phyloP scores from a whole-genome alignment of 2,888 invertebrate species.

The Punctoribates punctum region DNA sequence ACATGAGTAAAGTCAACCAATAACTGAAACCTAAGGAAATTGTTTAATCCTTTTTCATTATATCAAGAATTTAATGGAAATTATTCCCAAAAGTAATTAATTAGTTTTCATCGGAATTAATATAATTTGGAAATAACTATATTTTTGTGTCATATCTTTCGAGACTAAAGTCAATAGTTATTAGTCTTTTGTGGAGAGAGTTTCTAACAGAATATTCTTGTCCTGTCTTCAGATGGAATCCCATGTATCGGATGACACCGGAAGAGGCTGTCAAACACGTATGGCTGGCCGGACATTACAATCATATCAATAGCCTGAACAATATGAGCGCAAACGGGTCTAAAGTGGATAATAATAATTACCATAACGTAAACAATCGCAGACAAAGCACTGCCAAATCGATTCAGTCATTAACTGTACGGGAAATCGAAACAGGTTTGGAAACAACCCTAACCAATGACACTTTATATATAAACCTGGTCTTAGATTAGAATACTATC shows the following conservation, averaged over 20 bases:
- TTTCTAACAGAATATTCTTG: neutral
- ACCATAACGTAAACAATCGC: neutral
- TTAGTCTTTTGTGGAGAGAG: too few relatives aligned
- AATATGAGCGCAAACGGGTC: slow-evolving; percentile 36
- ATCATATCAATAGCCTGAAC: slow-evolving; percentile 39
- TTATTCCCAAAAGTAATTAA: too few relatives aligned
- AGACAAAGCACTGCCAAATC: slow-evolving; percentile 22
- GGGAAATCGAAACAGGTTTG: slow-evolving; percentile 32
- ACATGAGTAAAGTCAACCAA: too few relatives aligned
- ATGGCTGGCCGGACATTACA: slow-evolving; percentile 61
- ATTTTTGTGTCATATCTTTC: too few relatives aligned
- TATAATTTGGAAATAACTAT: too few relatives aligned
- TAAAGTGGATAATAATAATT: neutral
- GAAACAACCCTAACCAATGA: neutral
- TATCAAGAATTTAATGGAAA: too few relatives aligned
- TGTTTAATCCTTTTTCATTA: too few relatives aligned
- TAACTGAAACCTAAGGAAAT: too few relatives aligned
- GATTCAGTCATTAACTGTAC: slow-evolving; percentile 28
- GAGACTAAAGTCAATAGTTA: too few relatives aligned
- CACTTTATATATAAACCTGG: neutral
- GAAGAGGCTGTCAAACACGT: slow-evolving; percentile 79
- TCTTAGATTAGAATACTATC: neutral
- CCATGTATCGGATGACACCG: slow-evolving; percentile 46
- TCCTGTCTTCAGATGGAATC: slow-evolving; percentile 45
- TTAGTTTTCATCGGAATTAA: too few relatives aligned